These are phyloP conservation scores for Drosophila setosimentum DNA, from an alignment of 2,888 invertebrate genomes.

Conservation along the genomic window DNA sequence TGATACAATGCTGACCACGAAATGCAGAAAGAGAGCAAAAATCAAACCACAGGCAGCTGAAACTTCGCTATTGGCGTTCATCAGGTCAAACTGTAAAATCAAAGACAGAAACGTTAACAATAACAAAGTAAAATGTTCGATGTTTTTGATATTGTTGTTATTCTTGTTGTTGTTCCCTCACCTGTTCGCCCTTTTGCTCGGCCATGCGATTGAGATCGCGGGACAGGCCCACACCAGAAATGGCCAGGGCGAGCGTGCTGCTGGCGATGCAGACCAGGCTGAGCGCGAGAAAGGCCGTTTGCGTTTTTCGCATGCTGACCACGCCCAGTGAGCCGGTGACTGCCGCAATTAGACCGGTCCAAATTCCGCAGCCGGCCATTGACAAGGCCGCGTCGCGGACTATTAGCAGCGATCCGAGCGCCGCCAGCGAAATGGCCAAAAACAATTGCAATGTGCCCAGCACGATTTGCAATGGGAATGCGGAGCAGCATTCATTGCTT, in stretches of 20 bases:
- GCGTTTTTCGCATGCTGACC: constrained; percentile 84
- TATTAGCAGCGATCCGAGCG: constrained; percentile 83
- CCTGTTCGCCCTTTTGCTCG: constrained; percentile 68
- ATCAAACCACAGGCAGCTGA: constrained; percentile 84
- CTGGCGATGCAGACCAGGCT: constrained; percentile 85
- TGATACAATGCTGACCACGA: constrained; percentile 84
- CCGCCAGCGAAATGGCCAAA: constrained; percentile 83
- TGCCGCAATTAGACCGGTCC: constrained; percentile 84
- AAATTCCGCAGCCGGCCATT: constrained; percentile 84
- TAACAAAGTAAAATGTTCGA: constrained; percentile 19
- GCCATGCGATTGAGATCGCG: constrained; percentile 83
- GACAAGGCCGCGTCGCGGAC: constrained; percentile 83
- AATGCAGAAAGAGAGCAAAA: constrained; percentile 83
- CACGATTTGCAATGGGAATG: constrained; percentile 82
- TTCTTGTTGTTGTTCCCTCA: constrained; percentile 31
- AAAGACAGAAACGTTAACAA: constrained; percentile 11
- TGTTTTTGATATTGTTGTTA: background rate
- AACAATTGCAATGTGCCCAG: constrained; percentile 83
- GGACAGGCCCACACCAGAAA: constrained; percentile 84
- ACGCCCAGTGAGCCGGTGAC: constrained; percentile 84
- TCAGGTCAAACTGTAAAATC: constrained; percentile 75
- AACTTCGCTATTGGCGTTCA: constrained; percentile 82
- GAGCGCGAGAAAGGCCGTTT: constrained; percentile 84
- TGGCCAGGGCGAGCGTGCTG: constrained; percentile 84
- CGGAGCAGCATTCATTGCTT: constrained; percentile 78